A percentile compares a stretch with the other conserved stretches of the same genome.
Evolutionary conservation across 2,113 vertebrate species (phyloP).

Genomic region (Myotis davidii): DNA sequence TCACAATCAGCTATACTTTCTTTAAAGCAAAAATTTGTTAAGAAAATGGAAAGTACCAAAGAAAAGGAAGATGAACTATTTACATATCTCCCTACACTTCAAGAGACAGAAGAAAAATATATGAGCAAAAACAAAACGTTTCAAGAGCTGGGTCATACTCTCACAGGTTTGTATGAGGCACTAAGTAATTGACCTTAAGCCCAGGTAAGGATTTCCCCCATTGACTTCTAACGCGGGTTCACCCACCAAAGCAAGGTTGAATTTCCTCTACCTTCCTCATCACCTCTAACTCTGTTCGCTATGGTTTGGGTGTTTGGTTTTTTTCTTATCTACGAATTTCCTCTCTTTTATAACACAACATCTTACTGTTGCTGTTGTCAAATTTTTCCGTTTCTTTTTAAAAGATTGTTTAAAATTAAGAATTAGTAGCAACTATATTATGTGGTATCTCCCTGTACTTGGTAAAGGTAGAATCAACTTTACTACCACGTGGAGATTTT

Average conservation of each 20-base stretch:
- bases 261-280: neutral
- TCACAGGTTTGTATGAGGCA: slow-evolving; percentile 67
- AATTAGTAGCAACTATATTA: neutral
- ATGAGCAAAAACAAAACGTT: neutral
- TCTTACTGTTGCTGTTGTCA: neutral
- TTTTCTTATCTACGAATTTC: neutral
- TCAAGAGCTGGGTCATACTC: neutral
- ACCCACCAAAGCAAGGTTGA: neutral
- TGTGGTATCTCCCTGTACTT: neutral
- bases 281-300: neutral
- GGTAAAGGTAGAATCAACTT: neutral
- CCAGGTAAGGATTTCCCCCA: neutral
- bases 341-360: neutral
- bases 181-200: neutral
- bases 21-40: slow-evolving; percentile 27
- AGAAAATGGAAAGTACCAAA: neutral
- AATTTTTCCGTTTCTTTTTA: slow-evolving; percentile 1
- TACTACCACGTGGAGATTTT: neutral
- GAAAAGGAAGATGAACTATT: slow-evolving; percentile 70
- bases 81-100: slow-evolving; percentile 60
- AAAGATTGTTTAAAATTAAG: neutral
- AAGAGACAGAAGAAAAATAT: slow-evolving; percentile 45
- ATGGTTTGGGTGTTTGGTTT: neutral
- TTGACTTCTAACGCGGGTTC: neutral
- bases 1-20: slow-evolving; percentile 6